A percentile compares a stretch with the other conserved stretches of the same genome.
Conservation (phyloP, 2,888 invertebrate species). For the Deladenus siricidicola region DNA sequence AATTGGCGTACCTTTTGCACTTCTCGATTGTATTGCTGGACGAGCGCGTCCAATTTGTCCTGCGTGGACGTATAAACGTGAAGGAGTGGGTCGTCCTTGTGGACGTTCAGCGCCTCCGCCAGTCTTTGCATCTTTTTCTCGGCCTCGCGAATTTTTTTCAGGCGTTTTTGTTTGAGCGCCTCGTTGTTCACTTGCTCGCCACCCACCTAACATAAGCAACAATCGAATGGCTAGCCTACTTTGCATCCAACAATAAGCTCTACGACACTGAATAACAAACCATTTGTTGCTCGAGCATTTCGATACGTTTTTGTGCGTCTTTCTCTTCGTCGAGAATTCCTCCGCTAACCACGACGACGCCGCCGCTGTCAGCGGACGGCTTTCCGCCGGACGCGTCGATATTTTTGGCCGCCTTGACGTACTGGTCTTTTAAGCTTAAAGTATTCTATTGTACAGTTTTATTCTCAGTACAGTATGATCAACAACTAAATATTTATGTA, state of each 20-base stretch:
- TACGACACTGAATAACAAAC: slow-evolving; percentile 49
- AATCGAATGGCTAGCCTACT: not conserved
- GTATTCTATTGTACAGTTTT: not conserved
- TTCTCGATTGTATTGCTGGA: slow-evolving; percentile 64
- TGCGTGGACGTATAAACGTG: slow-evolving; percentile 71
- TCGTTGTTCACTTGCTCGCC: slow-evolving; percentile 69
- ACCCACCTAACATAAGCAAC: slow-evolving; percentile 58
- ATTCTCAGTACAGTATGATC: too few relatives aligned
- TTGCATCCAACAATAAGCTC: not conserved
- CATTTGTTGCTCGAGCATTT: slow-evolving; percentile 67
- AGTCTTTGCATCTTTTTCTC: slow-evolving; percentile 58
- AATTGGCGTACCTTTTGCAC: slow-evolving; percentile 60
- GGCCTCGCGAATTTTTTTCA: slow-evolving; percentile 65
- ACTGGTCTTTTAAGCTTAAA: slow-evolving; percentile 58
- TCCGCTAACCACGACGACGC: slow-evolving; percentile 14
- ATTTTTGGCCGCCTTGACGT: slow-evolving; percentile 57
- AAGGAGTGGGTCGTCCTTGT: slow-evolving; percentile 64
- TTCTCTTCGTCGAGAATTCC: slow-evolving; percentile 17
- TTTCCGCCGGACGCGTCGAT: slow-evolving; percentile 30
- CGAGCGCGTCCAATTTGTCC: slow-evolving; percentile 68
- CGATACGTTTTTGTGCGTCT: slow-evolving; percentile 54
- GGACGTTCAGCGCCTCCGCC: slow-evolving; percentile 58
- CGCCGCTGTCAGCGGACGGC: not conserved
- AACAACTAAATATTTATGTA: too few relatives aligned
- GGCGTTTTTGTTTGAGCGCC: slow-evolving; percentile 65